Conservation (phyloP, 2,797 vertebrate genomes). For the Emydoidea blandingii region DNA sequence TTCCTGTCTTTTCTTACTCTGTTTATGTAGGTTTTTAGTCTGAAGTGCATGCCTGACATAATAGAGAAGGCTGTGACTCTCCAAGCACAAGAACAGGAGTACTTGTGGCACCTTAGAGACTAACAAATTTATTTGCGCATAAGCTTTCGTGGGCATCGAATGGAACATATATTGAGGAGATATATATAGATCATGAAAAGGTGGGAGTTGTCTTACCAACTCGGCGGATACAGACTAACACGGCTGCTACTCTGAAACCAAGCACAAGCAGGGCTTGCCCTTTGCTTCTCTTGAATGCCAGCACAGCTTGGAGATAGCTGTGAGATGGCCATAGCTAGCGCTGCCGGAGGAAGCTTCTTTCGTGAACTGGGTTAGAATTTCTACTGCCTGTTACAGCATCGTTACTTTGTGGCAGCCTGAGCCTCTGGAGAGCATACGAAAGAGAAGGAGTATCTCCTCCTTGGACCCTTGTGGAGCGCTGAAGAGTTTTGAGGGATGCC, state of each 20-base stretch:
- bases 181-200: too few species aligned
- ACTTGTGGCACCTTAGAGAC: too few species aligned
- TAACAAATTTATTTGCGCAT: too few species aligned
- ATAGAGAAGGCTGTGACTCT: not conserved
- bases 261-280: accelerated
- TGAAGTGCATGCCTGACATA: not conserved
- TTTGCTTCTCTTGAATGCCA: not conserved
- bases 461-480: not conserved
- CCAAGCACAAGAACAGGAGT: accelerated
- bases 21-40: not conserved
- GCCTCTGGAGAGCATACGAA: not conserved
- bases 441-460: not conserved
- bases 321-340: not conserved
- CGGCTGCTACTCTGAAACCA: too few species aligned
- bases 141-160: too few species aligned
- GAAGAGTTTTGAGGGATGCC: not conserved
- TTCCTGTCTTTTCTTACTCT: not conserved
- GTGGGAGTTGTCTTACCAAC: too few species aligned
- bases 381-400: not conserved
- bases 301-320: not conserved
- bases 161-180: too few species aligned
- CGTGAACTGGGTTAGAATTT: conserved; percentile 25
- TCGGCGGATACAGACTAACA: too few species aligned
- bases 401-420: not conserved
- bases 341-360: not conserved